Base-by-base conservation (phyloP, 1,140 invertebrate genomes). In the Ptiloglossa arizonensis region DNA sequence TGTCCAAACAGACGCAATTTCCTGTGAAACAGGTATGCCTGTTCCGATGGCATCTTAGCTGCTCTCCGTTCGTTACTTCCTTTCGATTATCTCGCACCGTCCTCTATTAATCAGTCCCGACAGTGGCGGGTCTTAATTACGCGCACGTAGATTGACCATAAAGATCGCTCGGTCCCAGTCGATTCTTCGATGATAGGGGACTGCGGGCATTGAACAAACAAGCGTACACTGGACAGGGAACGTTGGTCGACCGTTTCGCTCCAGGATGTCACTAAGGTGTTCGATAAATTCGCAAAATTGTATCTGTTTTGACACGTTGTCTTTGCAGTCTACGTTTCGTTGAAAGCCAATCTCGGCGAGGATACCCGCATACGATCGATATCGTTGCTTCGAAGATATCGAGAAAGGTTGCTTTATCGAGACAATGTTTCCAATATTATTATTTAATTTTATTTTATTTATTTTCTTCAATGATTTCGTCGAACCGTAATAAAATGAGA, bases 61-160 rank as follows among this genome's bases (percentile, higher is more conserved):
- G 79, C 83, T 86, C 87, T 87, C 76, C 83, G 87, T 89, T 87
- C 84, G 88, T 89, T 90, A 89, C 91, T 92, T 92, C 90, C 91
- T 92, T 91, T 92, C 90, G 90, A 91, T 91, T 91, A 91, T 92
- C 91, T 92, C 88, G 86, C 87, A 82, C 88, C 89, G 88, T 91
- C 90, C 89, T 91, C 90, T 91, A 92, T 92, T 91, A 92, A 92
- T 92, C 91, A 91, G 90, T 60, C 85, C 85, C 88, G 89, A 90
- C 90, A 91, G 88, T 91, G 88, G 90, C 88, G 88, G 74, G 68
- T 88, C 88, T 82, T 85, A 88, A 89, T 83, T 87, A 87, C 82
- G 85, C 86, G 68, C 78, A 79, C 87, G 86, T 86, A 90, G 90
- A 92, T 92, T 90, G 88, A 89, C 88, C 90, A 90, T 92, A 92